Evolutionary conservation across 2,113 vertebrate genomes (phyloP).

Genomic region (Cyrtonyx montezumae): DNA sequence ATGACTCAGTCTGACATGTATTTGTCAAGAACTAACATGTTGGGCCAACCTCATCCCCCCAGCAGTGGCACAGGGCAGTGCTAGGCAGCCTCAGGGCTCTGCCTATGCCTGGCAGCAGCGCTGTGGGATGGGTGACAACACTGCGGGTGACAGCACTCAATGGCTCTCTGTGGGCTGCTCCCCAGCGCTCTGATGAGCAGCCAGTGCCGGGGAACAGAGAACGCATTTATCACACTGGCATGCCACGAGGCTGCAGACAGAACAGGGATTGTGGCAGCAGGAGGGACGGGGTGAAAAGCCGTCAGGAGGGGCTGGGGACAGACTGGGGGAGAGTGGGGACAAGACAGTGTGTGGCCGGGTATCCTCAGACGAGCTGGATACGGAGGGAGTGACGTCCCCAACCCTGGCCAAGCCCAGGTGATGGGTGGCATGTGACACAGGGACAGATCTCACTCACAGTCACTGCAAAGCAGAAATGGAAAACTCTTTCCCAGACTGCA

Average conservation of each 20-base stretch:
- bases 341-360: accelerated
- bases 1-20: slow-evolving; percentile 23
- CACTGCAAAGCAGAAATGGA: neutral
- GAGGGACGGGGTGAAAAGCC: neutral
- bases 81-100: accelerated
- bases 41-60: slow-evolving; percentile 5
- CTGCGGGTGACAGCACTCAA: neutral
- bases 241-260: neutral
- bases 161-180: slow-evolving; percentile 15
- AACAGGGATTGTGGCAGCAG: slow-evolving; percentile 47
- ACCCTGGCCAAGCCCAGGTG: neutral
- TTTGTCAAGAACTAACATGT: neutral
- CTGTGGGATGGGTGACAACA: accelerated
- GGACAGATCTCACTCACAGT: neutral
- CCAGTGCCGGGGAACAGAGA: slow-evolving; percentile 31
- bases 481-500: neutral
- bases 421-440: neutral
- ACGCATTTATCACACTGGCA: slow-evolving; percentile 10
- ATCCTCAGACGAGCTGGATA: neutral
- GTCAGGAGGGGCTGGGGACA: neutral
- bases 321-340: neutral
- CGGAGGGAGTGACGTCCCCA: neutral
- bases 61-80: neutral
- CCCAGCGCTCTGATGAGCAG: neutral
- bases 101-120: neutral